Base-by-base conservation (phyloP, 2,888 invertebrate genomes). In the Callinectes sapidus region DNA sequence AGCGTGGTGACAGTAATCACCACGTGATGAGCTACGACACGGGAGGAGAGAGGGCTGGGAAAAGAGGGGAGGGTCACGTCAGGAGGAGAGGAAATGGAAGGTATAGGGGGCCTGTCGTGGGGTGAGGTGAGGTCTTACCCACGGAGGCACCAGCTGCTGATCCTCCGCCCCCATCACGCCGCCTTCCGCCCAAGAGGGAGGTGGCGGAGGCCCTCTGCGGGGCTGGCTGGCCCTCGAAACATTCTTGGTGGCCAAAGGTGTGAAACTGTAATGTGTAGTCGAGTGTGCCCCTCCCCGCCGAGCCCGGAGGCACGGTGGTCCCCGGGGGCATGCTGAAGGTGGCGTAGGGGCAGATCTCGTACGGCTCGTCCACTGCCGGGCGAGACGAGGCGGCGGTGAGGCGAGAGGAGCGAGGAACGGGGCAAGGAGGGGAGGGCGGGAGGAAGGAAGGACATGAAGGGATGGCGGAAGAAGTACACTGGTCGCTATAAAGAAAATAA, bases 321-420 rank as follows among this genome's bases (percentile, higher is more conserved):
- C 89, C 87, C 48, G 90, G 90, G 35, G 94, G 94, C 66, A 95
- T 95, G 94, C 95, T 95, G 95, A 95, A 96, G 92, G 95, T 96
- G 55, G 95, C 96, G 94, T 96, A 96, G 8, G 96, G 95, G 94
- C 95, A 95, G 91, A 95, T 95, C 94, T 96, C 95, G 94, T 95
- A 95, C 71, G 95, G 93, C 42, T 93, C 93, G 54, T 94, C 95
- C 95, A 93, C 94, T 94, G 92, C 90, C 90, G 87, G 71, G 92
- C 89, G 92, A 87, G 92, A 86, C 92, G 77, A 87, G 86, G 48
- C 28, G 54, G 91, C 32, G 61, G 87, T 90, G 86, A 86, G 77
- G 89, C 35, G 61, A 77, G 87, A 90, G 35, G 89, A 28, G 85
- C 54, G 39, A 35, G 92, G 77, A 87, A 8, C 5, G 35, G 71